Conservation (phyloP, 2,797 vertebrate genomes). For the Tragopan temminckii region DNA sequence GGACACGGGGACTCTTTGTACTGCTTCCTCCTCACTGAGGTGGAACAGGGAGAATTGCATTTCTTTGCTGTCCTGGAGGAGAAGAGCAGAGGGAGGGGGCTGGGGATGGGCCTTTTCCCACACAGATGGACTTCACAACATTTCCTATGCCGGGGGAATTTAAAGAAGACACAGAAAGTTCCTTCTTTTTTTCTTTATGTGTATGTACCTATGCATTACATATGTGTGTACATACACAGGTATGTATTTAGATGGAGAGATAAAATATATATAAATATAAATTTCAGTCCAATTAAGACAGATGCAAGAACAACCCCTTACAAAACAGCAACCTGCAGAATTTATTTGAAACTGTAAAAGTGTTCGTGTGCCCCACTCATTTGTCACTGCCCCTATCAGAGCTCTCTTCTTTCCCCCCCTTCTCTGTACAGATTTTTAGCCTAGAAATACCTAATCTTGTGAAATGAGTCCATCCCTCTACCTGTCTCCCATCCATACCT, state of each 20-base stretch:
- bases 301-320: neutral
- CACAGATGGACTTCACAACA: neutral
- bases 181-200: neutral
- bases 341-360: neutral
- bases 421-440: neutral
- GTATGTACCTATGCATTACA: neutral
- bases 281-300: neutral
- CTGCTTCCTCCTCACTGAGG: slow-evolving; percentile 32
- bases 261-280: too few species aligned
- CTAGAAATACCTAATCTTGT: neutral
- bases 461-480: neutral
- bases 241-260: neutral
- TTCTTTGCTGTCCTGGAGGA: slow-evolving; percentile 31
- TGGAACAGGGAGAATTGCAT: slow-evolving; percentile 50
- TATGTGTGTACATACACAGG: neutral
- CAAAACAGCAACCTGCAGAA: neutral
- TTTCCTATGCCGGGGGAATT: neutral
- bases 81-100: neutral
- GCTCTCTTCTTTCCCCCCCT: neutral
- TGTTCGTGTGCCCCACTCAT: neutral
- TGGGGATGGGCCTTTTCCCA: neutral
- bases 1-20: slow-evolving; percentile 9
- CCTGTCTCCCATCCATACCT: fast-evolving
- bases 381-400: neutral
- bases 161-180: neutral